These are phyloP conservation scores for Ciconia stormi DNA, from an alignment of 2,113 vertebrate genomes.

Conservation along the genomic window DNA sequence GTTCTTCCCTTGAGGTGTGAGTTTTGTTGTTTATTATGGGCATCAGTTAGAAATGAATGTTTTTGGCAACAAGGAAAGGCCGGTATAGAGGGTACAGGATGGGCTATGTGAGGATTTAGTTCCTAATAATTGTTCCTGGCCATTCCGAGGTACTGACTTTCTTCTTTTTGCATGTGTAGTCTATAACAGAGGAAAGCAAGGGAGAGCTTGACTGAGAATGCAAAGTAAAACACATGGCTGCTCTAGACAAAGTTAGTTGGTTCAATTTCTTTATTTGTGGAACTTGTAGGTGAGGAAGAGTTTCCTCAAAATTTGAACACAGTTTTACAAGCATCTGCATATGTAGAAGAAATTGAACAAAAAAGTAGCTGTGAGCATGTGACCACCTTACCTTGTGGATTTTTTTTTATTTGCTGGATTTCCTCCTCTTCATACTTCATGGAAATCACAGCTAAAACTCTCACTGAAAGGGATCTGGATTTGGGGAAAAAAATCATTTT, in stretches of 20 bases:
- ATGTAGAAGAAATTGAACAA: neutral
- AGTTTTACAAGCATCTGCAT: neutral
- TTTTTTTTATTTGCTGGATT: neutral
- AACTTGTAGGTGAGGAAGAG: neutral
- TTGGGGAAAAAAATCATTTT: fast-evolving
- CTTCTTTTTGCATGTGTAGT: neutral
- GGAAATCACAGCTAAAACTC: neutral
- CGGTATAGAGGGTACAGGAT: neutral
- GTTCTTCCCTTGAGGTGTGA: neutral
- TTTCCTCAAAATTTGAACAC: neutral
- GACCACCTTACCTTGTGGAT: neutral
- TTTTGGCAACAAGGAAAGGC: neutral
- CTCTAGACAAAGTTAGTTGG: neutral
- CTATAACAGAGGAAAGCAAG: neutral
- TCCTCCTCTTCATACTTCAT: neutral
- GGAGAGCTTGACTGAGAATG: neutral
- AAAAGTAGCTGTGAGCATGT: neutral
- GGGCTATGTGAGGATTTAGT: neutral
- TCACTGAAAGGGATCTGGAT: neutral
- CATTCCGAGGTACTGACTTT: neutral
- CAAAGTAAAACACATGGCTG: neutral
- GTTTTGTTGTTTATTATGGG: neutral
- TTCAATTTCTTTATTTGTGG: neutral
- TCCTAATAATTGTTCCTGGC: neutral
- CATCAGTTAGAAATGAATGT: neutral